Base-by-base conservation (phyloP, 2,888 invertebrate species). In the Meiosimyza decipiens region DNA sequence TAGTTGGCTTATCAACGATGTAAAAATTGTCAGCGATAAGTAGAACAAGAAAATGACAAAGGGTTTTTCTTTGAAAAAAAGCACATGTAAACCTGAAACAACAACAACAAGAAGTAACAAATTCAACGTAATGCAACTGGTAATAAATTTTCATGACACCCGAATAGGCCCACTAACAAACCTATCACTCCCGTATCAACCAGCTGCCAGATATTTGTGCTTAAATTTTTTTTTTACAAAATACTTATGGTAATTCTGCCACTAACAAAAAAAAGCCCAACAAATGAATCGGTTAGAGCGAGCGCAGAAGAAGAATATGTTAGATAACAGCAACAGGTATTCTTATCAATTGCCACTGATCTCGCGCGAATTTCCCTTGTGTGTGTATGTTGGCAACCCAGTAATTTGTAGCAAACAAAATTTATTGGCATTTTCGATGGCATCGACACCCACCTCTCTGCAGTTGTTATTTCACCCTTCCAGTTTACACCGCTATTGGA, bases 101-200 rank as follows among this genome's bases (percentile, higher is more conserved):
- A 4, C n/a, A 16, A 55, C 55, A 22, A 16, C 55, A 9, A 55
- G 9, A 40, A 40, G 40, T 40, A 40, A 40, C 22, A 16, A 78
- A 83, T 81, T 82, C 81, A 81, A 81, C 82, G 78, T 81, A 79
- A 83, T 82, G 80, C 78, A 80, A 81, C 81, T 83, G 81, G 82
- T 80, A 83, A 81, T 83, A 83, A 83, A 81, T 81, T 82, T 79
- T 76, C 78, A 80, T 77, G 78, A 72, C 76, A 71, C 71, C 67
- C 40, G n/a, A 50, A 13, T 55, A 55, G 16, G 55, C 55, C 11
- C 4, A 55, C 11, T 55, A 16, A n/a, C 2, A n/a, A 55, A 4
- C 11, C 22, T 4, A 15, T 16, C 55, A 18, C 55, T 18, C 55
- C 55, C 55, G 11, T n/a, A 11, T 15, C 55, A 55, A 11, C 40